phyloP scores from a whole-genome alignment of 2,888 invertebrate genomes.

The Drosophila mimica region DNA sequence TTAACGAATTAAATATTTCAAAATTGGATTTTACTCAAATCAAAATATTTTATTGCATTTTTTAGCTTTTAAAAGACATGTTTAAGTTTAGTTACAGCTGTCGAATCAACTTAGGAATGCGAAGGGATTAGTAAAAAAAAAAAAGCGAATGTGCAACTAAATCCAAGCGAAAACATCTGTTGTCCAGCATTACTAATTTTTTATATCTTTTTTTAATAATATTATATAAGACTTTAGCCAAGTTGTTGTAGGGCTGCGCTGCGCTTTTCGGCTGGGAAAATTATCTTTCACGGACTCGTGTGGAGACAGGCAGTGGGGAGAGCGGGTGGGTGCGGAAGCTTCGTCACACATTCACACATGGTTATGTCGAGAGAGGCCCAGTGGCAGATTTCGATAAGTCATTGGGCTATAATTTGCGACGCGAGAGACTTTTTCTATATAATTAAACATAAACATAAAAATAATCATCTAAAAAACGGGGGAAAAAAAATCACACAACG shows the following conservation, averaged over 20 bases:
- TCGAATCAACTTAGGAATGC: slow-evolving; percentile 40
- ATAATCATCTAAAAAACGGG: slow-evolving; percentile 19
- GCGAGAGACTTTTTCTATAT: slow-evolving; percentile 71
- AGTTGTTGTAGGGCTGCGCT: slow-evolving; percentile 36
- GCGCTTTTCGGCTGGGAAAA: slow-evolving; percentile 69
- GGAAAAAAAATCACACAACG: slow-evolving; percentile 17
- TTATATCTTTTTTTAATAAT: slow-evolving; percentile 10
- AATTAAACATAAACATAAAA: slow-evolving; percentile 66
- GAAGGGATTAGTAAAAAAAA: slow-evolving; percentile 35
- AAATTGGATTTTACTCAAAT: slow-evolving; percentile 9
- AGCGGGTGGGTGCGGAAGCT: slow-evolving; percentile 50
- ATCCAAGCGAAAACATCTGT: slow-evolving; percentile 31
- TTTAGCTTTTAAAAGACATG: slow-evolving; percentile 5
- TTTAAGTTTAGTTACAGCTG: slow-evolving; percentile 18
- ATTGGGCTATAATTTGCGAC: slow-evolving; percentile 76
- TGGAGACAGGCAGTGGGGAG: background rate
- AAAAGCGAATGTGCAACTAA: slow-evolving; percentile 18
- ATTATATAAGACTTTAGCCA: slow-evolving; percentile 50
- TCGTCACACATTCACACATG: slow-evolving; percentile 64
- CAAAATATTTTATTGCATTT: slow-evolving; percentile 8
- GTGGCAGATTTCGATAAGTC: slow-evolving; percentile 80
- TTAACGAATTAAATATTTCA: slow-evolving; percentile 24
- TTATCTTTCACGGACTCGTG: slow-evolving; percentile 70
- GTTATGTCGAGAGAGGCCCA: slow-evolving; percentile 47
- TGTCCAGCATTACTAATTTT: slow-evolving; percentile 29